Evolutionary conservation across 1,140 invertebrate genomes (phyloP).

Genomic region (Pogonognathellus flavescens): DNA sequence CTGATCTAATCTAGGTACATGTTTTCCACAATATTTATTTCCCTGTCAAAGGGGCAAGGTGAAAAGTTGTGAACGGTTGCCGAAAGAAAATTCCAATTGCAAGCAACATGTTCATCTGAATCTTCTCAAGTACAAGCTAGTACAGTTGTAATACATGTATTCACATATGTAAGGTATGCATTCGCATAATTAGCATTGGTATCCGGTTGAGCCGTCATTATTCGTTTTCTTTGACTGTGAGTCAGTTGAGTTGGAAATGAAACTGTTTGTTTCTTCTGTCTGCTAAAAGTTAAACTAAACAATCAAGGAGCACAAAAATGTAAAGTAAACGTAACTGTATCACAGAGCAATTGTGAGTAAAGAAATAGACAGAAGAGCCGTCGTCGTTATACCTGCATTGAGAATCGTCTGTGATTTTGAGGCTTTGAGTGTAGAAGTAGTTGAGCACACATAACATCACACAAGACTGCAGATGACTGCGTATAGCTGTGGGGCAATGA

Average conservation of each 20-base stretch:
- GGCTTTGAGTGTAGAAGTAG: neutral
- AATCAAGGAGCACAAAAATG: neutral
- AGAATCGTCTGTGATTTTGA: neutral
- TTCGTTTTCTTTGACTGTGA: neutral
- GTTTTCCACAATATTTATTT: too few species aligned
- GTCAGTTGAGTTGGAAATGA: neutral
- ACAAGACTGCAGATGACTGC: neutral
- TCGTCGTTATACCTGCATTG: neutral
- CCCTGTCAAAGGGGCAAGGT: too few species aligned
- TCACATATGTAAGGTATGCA: neutral
- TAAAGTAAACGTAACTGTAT: neutral
- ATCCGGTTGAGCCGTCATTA: neutral
- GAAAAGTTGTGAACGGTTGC: too few species aligned
- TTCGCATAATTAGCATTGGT: neutral
- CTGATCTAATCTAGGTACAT: too few species aligned
- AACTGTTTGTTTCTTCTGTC: slow-evolving; percentile 13
- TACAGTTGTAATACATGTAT: too few species aligned
- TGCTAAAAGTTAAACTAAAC: neutral
- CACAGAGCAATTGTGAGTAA: neutral
- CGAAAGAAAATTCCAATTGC: too few species aligned
- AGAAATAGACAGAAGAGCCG: neutral
- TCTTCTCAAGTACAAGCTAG: too few species aligned
- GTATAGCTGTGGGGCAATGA: slow-evolving; percentile 14
- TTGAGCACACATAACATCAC: neutral
- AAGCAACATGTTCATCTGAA: too few species aligned